Percentiles rank a stretch among this genome's conserved stretches.
phyloP scores from a whole-genome alignment of 2,888 invertebrate genomes.

The Sisyra nigra region DNA sequence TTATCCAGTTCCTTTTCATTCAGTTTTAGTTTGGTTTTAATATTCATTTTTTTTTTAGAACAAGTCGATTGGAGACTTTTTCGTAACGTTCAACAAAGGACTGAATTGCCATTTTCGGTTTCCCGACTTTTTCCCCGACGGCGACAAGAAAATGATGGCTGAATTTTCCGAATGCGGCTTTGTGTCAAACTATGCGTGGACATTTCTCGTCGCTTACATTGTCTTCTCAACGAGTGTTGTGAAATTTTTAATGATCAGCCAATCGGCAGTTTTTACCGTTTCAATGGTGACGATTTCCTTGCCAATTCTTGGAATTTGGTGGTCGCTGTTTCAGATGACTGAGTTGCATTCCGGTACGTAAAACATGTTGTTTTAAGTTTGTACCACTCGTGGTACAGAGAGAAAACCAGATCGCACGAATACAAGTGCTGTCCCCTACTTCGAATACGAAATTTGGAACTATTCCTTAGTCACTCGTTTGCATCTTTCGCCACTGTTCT shows the following conservation, averaged over 20 bases:
- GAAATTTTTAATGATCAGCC: slow-evolving; percentile 34
- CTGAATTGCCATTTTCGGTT: slow-evolving; percentile 24
- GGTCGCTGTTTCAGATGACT: slow-evolving; percentile 36
- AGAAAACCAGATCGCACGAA: neutral
- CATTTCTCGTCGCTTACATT: slow-evolving; percentile 30
- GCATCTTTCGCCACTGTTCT: no score
- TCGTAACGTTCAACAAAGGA: slow-evolving; percentile 23
- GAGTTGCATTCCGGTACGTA: slow-evolving; percentile 13
- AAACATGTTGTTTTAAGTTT: no score
- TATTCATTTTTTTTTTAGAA: no score
- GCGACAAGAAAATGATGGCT: neutral
- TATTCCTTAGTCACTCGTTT: no score
- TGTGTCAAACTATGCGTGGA: slow-evolving; percentile 27
- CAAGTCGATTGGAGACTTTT: slow-evolving; percentile 19
- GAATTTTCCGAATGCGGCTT: slow-evolving; percentile 1
- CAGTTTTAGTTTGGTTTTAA: no score
- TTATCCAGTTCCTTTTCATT: no score
- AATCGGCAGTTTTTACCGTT: slow-evolving; percentile 38
- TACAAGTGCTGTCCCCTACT: no score
- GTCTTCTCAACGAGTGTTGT: slow-evolving; percentile 29
- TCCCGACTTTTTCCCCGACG: slow-evolving; percentile 10
- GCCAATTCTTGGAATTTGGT: slow-evolving; percentile 38
- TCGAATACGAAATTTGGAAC: no score
- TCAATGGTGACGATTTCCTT: slow-evolving; percentile 34
- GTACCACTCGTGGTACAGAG: neutral